Conservation (phyloP, 2,888 invertebrate genomes). For the Orthosia cruda region DNA sequence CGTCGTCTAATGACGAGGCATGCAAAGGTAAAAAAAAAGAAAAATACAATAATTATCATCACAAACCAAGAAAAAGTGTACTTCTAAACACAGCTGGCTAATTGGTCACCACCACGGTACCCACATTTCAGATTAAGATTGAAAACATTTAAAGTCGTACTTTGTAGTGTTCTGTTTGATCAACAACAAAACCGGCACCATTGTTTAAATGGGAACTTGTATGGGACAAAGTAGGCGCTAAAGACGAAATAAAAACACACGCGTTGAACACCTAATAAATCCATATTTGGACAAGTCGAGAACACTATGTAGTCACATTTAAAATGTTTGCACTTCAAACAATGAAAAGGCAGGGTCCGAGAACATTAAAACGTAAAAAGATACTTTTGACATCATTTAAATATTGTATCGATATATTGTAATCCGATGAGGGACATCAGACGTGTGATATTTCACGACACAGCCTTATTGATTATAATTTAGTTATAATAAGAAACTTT, state of each 20-base stretch:
- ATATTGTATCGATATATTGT: constrained; percentile 68
- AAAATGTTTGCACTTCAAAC: constrained; percentile 73
- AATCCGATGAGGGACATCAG: constrained; percentile 68
- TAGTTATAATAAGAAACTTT: constrained; percentile 51
- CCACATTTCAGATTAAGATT: too few species aligned
- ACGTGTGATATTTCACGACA: constrained; percentile 62
- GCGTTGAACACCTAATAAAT: constrained; percentile 58
- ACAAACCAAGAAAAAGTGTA: too few species aligned
- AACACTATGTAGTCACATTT: constrained; percentile 30
- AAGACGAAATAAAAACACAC: constrained; percentile 32
- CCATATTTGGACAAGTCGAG: constrained; percentile 48
- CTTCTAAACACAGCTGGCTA: too few species aligned
- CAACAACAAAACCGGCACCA: background rate
- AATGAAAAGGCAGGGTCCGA: constrained; percentile 71
- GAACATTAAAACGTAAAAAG: constrained; percentile 72
- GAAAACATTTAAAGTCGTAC: background rate
- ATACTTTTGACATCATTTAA: constrained; percentile 65
- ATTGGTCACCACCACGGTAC: too few species aligned
- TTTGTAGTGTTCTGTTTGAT: background rate
- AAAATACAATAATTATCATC: too few species aligned
- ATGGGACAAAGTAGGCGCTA: constrained; percentile 28
- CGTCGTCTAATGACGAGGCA: too few species aligned
- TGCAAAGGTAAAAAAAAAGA: too few species aligned
- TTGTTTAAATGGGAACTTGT: background rate
- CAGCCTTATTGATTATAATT: constrained; percentile 58